These are phyloP conservation scores for Eupithecia vulgata DNA, from an alignment of 2,888 invertebrate species.

Conservation along the genomic window DNA sequence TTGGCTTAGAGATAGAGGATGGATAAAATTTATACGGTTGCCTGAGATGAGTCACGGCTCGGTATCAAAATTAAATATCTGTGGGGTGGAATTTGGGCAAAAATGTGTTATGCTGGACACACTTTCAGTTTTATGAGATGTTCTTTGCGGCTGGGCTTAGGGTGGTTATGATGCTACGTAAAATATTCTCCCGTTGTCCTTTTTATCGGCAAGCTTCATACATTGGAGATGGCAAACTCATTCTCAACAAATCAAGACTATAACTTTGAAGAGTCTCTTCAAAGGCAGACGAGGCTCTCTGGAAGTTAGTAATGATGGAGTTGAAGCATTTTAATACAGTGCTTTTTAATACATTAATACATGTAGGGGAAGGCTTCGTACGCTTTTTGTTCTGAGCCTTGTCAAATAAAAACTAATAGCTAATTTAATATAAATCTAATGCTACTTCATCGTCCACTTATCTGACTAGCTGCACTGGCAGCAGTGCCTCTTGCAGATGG, in stretches of 20 bases:
- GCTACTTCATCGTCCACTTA: no score
- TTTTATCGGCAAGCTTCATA: background rate
- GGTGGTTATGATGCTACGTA: slow-evolving; percentile 29
- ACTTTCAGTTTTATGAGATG: slow-evolving; percentile 40
- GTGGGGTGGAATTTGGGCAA: slow-evolving; percentile 56
- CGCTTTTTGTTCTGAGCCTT: no score
- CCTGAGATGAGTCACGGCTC: slow-evolving; percentile 69
- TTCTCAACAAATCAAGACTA: background rate
- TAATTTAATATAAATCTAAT: no score
- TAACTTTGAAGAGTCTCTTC: no score
- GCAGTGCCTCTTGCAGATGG: no score
- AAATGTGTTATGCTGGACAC: slow-evolving; percentile 52
- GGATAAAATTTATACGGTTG: slow-evolving; percentile 78
- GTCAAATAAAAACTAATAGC: no score
- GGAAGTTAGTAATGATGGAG: background rate
- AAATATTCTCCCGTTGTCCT: slow-evolving; percentile 18
- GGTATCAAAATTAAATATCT: slow-evolving; percentile 83
- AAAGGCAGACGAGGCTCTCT: background rate
- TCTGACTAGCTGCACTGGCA: no score
- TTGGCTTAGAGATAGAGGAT: slow-evolving; percentile 73
- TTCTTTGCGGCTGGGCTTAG: slow-evolving; percentile 29
- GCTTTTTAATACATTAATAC: no score
- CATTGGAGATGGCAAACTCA: background rate
- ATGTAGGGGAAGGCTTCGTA: no score
- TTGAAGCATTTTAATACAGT: no score